Evolutionary conservation across 2,888 invertebrate species (phyloP).

Genomic region (Stomorhina lunata): DNA sequence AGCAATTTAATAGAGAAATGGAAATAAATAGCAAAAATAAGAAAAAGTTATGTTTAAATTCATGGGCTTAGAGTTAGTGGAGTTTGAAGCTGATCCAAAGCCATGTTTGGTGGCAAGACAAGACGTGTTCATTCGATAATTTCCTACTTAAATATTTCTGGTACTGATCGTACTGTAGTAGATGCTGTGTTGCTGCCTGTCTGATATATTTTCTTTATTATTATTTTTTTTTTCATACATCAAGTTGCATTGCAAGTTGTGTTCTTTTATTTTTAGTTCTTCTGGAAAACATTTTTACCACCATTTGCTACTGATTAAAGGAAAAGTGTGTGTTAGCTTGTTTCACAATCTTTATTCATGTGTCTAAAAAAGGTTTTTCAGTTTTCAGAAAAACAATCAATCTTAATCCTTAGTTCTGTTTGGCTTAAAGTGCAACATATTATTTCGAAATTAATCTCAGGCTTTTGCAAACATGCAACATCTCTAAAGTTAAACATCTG

Average conservation of each 20-base stretch:
- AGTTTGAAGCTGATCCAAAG: neutral
- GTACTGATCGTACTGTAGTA: neutral
- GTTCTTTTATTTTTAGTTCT: neutral
- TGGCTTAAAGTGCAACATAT: constrained; percentile 47
- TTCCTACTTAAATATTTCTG: constrained; percentile 36
- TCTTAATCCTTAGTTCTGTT: constrained; percentile 53
- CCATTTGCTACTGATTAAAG: constrained; percentile 45
- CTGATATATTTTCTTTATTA: constrained; percentile 31
- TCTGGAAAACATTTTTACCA: neutral
- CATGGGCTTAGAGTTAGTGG: constrained; percentile 1
- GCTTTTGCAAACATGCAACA: constrained; percentile 31
- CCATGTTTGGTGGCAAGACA: constrained; percentile 20
- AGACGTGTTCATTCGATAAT: constrained; percentile 64
- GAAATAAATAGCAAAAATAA: neutral
- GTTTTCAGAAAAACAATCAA: constrained; percentile 56
- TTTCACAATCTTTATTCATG: constrained; percentile 14
- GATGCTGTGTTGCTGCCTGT: constrained; percentile 29
- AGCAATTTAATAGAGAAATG: constrained; percentile 52
- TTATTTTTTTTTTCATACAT: constrained; percentile 16
- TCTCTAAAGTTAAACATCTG: no score
- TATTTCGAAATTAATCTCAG: constrained; percentile 49
- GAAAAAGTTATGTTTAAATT: constrained; percentile 33
- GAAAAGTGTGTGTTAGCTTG: neutral
- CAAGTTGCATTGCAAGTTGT: neutral
- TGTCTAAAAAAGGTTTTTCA: constrained; percentile 39